Base-by-base conservation (phyloP, 2,113 vertebrate genomes). In the Gadus macrocephalus region DNA sequence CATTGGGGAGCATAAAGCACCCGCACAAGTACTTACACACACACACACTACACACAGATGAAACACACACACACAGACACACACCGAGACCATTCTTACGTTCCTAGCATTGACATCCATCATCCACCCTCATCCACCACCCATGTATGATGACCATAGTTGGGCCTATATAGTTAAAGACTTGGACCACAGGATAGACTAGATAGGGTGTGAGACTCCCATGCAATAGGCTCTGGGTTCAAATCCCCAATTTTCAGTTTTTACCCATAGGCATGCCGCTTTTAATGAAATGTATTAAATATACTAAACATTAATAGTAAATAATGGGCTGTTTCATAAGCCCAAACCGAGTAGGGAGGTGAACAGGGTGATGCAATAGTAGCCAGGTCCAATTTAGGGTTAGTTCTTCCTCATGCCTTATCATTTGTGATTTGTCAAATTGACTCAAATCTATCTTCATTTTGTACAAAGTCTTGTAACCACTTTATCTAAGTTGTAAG, bases 351-450 rank as follows among this genome's bases (percentile, higher is more conserved):
- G 67, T 71, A 78, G 71, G 74, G 63, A 25, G 67, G 2, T 2
- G 35, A 67, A 67, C 69, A 56, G 71, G 65, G 79, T 77, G 84
- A 78, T 78, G 84, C 78, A 73, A 79, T 77, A 73, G 28, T 19
- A 59, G 22, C 66, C 69, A 66, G 64, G 64, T 27, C 22, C 31
- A 66, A 22, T 19, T 38, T 25, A 12, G 42, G 0, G 15, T 49
- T n/a, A 1, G 5, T 61, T 35, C 35, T 6, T 62, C 69, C 73
- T 35, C 65, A 66, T 17, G 55, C 72, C 35, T 67, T 9, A 9
- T 14, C 42, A 49, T 49, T 49, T 49, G 42, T 49, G 8, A 49
- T 49, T 7, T 7, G 42, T n/a, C 15, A 16, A 59, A 59, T 5
- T n/a, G n/a, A 59, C 56, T 59, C 8, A 3, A 59, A n/a, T 60